Evolutionary conservation across 1,140 invertebrate species (phyloP).

Genomic region (Argopecten irradians): DNA sequence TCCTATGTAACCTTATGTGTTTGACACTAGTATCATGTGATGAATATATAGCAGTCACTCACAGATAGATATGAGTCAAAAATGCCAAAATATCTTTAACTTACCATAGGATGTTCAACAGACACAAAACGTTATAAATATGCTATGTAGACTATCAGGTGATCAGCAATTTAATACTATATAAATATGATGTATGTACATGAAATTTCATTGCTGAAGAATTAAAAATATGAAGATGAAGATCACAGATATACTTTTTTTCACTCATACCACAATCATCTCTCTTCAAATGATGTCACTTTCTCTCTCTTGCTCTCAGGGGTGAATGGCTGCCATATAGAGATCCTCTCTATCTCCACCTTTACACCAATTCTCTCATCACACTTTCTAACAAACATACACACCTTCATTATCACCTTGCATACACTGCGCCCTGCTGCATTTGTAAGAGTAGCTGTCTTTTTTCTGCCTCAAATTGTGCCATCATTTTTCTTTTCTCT

Average conservation of each 20-base stretch:
- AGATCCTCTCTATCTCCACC: not conserved
- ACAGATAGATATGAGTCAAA: too few species aligned
- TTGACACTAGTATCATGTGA: too few species aligned
- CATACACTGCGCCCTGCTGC: not conserved
- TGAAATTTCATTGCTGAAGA: not conserved
- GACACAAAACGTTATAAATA: too few species aligned
- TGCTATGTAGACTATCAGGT: not conserved
- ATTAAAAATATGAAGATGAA: not conserved
- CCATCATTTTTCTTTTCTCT: not conserved
- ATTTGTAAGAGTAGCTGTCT: not conserved
- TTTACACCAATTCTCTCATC: not conserved
- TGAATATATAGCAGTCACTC: too few species aligned
- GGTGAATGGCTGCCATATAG: not conserved
- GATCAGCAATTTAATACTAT: not conserved
- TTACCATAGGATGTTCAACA: too few species aligned
- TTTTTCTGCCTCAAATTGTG: constrained; percentile 10
- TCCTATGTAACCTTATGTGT: too few species aligned
- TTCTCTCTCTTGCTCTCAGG: not conserved
- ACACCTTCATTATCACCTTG: not conserved
- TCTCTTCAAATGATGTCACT: not conserved
- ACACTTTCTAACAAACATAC: not conserved
- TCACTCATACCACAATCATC: not conserved
- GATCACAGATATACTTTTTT: not conserved
- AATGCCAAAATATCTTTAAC: too few species aligned
- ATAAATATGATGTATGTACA: not conserved